A percentile compares a stretch with the other conserved stretches of the same genome.
These are phyloP conservation scores for Ennomos fuscantarius DNA, from an alignment of 2,888 invertebrate species.

Conservation along the genomic window DNA sequence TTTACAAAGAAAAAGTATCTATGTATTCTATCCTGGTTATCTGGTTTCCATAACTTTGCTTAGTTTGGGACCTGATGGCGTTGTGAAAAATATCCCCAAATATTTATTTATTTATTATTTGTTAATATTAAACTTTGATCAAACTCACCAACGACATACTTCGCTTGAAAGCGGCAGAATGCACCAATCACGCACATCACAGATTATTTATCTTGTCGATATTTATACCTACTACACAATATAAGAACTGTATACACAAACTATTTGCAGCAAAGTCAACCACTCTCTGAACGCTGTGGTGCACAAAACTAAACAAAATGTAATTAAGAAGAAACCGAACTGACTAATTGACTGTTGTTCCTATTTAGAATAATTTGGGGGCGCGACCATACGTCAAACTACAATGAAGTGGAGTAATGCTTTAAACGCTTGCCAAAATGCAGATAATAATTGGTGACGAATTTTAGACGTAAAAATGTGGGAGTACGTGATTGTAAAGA, in stretches of 20 bases:
- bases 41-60: too few species aligned
- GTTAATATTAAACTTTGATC: too few species aligned
- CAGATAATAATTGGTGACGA: conserved; percentile 34
- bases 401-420: conserved; percentile 31
- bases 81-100: too few species aligned
- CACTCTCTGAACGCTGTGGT: conserved; percentile 12
- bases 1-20: too few species aligned
- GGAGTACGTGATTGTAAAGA: conserved; percentile 30
- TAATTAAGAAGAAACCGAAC: conserved; percentile 28
- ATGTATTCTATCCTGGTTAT: too few species aligned
- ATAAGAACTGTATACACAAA: background rate
- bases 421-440: conserved; percentile 43
- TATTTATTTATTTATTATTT: too few species aligned
- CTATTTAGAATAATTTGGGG: conserved; percentile 41
- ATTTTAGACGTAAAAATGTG: conserved; percentile 34
- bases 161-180: conserved; percentile 78
- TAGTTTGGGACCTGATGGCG: too few species aligned
- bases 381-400: conserved; percentile 32
- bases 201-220: conserved; percentile 10
- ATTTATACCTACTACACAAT: background rate
- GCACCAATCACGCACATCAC: conserved; percentile 80
- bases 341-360: conserved; percentile 32
- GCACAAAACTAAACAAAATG: conserved; percentile 22
- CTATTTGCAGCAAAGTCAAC: conserved; percentile 5
- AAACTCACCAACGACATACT: conserved; percentile 75